Base-by-base conservation (phyloP, 2,888 invertebrate genomes). In the Epicampocera succincta region DNA sequence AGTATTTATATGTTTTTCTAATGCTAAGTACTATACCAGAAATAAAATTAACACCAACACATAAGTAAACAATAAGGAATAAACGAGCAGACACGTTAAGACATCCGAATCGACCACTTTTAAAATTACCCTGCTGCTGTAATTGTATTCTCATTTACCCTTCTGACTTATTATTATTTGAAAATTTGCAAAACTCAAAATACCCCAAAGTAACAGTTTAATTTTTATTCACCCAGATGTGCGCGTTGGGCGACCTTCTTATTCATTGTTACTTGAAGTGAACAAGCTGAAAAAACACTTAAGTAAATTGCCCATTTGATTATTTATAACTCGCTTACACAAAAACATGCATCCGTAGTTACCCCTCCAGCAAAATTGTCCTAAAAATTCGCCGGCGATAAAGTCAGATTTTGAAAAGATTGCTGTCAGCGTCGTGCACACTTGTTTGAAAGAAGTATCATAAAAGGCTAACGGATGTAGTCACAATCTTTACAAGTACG, bases 231-330 rank as follows among this genome's bases (percentile, higher is more conserved):
- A 19, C 8, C 56, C 74, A 66, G 61, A 61, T 69, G 76, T 69
- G 21, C n/a, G 19, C 33, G 15, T 13, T 60, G 68, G 42, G 52
- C 50, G 38, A 33, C 66, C 60, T 75, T 68, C 68, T 44, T 76
- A 54, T 66, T 54, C n/a, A n/a, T n/a, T 52, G 52, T 38, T 50
- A 29, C 50, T 61, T 50, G 11, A 52, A 63, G 69, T n/a, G 25
- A 56, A 17, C 25, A 56, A 33, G 9, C 33, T 50, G 17, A 15
- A 46, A 52, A 72, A 60, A 60, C 72, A 78, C 78, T 78, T 78
- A 78, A 72, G 52, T 72, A 72, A 72, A 78, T 78, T 78, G 60
- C 42, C 52, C 44, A 38, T 58, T 63, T 65, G 65, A 13, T 76
- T 33, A 33, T 33, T 33, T 69, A 29, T 46, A 54, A 66, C 74